phyloP scores from a whole-genome alignment of 92 coral and sea anemone genomes.

The Chrysogorgia sp. region DNA sequence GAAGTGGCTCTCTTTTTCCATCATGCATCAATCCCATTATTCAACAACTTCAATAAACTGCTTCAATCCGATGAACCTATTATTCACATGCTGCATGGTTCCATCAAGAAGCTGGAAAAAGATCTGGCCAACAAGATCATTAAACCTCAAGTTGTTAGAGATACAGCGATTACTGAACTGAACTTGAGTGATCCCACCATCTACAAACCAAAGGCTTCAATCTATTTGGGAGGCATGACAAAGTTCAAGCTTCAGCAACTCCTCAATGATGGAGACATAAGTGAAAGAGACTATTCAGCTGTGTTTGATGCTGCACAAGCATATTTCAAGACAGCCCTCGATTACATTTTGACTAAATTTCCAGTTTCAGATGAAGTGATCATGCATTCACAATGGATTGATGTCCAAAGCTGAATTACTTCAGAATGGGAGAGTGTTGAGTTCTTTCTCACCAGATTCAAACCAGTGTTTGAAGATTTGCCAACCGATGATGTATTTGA shows the following conservation, averaged over 20 bases:
- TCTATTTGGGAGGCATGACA: no score
- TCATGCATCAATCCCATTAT: constrained; percentile 40
- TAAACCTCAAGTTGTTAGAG: constrained; percentile 21
- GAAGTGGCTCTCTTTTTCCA: constrained; percentile 43
- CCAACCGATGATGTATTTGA: constrained; percentile 18
- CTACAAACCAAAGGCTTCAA: constrained; percentile 22
- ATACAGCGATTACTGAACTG: constrained; percentile 16
- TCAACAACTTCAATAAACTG: constrained; percentile 46
- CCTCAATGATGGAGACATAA: no score
- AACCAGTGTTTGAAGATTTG: constrained; percentile 23
- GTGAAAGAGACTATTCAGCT: no score
- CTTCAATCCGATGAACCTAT: constrained; percentile 46
- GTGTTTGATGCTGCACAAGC: no score
- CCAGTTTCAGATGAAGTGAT: no score
- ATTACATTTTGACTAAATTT: no score
- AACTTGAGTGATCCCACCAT: constrained; percentile 29
- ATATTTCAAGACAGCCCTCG: no score
- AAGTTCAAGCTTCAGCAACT: no score
- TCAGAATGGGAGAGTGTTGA: constrained; percentile 32
- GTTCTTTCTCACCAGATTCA: constrained; percentile 21
- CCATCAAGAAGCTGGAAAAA: constrained; percentile 32
- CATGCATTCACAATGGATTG: no score
- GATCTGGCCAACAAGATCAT: constrained; percentile 37
- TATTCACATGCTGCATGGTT: constrained; percentile 39
- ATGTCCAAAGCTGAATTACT: no score